Base-by-base conservation (phyloP, 1,140 invertebrate genomes). In the Melipona quadrifasciata region DNA sequence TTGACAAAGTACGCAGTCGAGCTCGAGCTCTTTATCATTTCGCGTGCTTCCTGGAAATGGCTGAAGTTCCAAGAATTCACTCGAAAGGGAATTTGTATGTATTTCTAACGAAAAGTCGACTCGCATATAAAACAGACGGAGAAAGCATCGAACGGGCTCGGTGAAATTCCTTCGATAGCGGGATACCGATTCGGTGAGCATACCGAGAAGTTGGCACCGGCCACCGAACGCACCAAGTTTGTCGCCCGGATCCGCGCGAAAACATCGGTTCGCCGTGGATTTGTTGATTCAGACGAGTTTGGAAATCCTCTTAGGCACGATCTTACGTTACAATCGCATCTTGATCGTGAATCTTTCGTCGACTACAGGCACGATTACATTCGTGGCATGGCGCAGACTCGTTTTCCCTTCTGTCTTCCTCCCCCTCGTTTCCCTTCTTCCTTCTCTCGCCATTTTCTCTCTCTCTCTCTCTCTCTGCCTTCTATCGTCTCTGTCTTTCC, bases 301-400 rank as follows among this genome's bases (percentile, higher is more conserved):
- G 87, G 85, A 80, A 89, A 89, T 89, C 65, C 78, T 76, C 65
- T 83, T 65, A 53, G 67, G 47, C 86, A 85, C 88, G 83, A 87
- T 90, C 83, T 84, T 73, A 67, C 86, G 64, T 67, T 86, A 81
- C 82, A 77, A 90, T 90, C 77, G 83, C 86, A 87, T 90, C 89
- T 90, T 78, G 89, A 91, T 92, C 90, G 86, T 86, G 91, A 87
- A 92, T 92, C 91, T 87, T 88, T 92, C 89, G 91, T 86, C 88
- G 84, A 70, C 88, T 82, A 88, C 88, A 80, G 75, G 53, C 74
- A 76, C 86, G 89, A 93, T 93, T 93, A 92, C 86, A 90, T 92
- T 93, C 85, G 90, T 88, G 86, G 87, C 89, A 92, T 87, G 80
- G 91, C 91, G 89, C 90, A 92, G 92, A 93, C 92, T 93, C 90